Evolutionary conservation across 2,113 vertebrate genomes (phyloP), one percentile per base, ranked within the genome.

Genomic region (Phyllostomus discolor): DNA sequence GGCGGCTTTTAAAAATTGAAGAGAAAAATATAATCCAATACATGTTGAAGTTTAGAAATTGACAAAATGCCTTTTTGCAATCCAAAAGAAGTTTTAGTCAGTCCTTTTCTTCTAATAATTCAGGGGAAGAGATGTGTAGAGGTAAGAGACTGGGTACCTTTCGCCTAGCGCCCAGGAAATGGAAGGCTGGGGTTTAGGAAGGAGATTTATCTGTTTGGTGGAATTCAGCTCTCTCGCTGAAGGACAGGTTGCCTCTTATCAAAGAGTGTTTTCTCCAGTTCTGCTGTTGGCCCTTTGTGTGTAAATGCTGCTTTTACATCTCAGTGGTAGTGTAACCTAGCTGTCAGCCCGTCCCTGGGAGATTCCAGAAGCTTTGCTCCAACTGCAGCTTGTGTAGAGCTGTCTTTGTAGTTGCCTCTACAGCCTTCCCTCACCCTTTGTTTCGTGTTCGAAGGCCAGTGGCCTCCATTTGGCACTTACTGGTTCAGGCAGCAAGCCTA

Each of bases 1-100:
- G 64, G 78, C 8, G 17, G 41, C 82, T 92, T 96, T 84, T 64
- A 90, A 92, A 96, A 84, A 88, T 14, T n/a, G 59, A 78, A 96
- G 92, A 90, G 84, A n/a, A 84, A 92, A 94, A 80, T 59, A 78
- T 69, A 89, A 93, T n/a, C 43, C 73, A 66, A 2, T 80, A n/a
- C 67, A 48, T 76, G 22, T 43, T 82, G 59, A 90, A 52, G 24
- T 57, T 85, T 83, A 88, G 48, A 94, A 88, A 73, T 75, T 48
- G 72, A 85, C 41, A 90, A 50, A 88, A 76, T 48, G 8, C 38
- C 48, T 92, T 91, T 91, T 92, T 48, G 46, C 28, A 66, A 84
- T 54, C 59, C 20, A 91, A 26, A 22, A 41, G 35, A 57, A 86
- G 15, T 89, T 70, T 73, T 57, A 16, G 15, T 70, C 28, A 28